Evolutionary conservation across 1,140 invertebrate species (phyloP).

Genomic region (Drosophila bifasciata): DNA sequence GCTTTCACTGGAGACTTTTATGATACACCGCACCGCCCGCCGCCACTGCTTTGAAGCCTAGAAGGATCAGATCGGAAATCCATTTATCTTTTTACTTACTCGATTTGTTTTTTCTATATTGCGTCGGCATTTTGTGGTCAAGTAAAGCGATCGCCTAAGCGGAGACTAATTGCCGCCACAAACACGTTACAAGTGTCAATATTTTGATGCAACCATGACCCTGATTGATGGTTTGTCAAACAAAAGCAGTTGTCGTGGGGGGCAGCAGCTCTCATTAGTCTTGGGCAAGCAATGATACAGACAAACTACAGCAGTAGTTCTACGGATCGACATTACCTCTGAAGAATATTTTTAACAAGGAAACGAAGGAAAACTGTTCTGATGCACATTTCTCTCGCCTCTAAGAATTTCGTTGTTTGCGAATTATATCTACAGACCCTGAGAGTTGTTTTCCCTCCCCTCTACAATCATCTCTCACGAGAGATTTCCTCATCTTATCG

Average conservation of each 20-base stretch:
- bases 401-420: not conserved
- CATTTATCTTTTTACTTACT: constrained; percentile 65
- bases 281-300: no score
- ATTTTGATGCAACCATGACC: constrained; percentile 57
- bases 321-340: no score
- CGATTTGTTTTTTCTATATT: constrained; percentile 21
- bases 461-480: no score
- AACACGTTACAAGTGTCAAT: constrained; percentile 76
- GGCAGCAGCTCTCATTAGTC: not conserved
- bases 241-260: no score
- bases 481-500: constrained; percentile 31
- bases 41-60: not conserved
- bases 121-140: constrained; percentile 56
- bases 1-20: constrained; percentile 70
- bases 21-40: constrained; percentile 52
- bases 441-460: no score
- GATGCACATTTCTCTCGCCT: not conserved
- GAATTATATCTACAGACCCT: no score
- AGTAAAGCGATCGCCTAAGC: constrained; percentile 53
- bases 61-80: constrained; percentile 55
- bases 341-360: no score
- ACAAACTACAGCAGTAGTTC: no score
- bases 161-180: constrained; percentile 75
- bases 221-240: constrained; percentile 48
- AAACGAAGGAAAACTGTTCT: no score